Evolutionary conservation across 2,797 vertebrate species (phyloP).

Genomic region (Diplodus puntazzo): DNA sequence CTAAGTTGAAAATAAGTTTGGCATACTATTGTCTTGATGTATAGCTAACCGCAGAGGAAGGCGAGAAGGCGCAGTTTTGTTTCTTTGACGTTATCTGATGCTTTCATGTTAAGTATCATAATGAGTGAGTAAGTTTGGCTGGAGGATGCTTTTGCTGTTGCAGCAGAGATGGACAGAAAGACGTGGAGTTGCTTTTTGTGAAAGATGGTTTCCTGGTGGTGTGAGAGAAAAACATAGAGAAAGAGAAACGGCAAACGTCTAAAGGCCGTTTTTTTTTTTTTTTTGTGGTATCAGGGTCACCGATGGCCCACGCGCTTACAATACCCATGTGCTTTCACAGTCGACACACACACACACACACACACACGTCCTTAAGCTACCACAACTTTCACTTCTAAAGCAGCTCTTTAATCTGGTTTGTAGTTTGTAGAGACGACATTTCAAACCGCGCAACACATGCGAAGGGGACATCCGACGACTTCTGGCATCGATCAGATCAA

Average conservation of each 20-base stretch:
- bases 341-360: conserved; percentile 48
- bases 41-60: neutral
- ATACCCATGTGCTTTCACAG: conserved; percentile 43
- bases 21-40: neutral
- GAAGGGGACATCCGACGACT: conserved; percentile 50
- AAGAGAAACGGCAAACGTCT: conserved; percentile 20
- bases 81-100: conserved; percentile 6
- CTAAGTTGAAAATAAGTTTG: conserved; percentile 19
- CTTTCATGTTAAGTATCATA: neutral
- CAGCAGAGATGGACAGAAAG: neutral
- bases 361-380: conserved; percentile 25
- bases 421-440: conserved; percentile 37
- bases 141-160: neutral
- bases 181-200: neutral
- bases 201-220: conserved; percentile 17
- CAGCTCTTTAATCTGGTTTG: conserved; percentile 62
- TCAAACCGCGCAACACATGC: conserved; percentile 44
- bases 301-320: conserved; percentile 41
- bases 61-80: conserved; percentile 7
- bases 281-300: conserved; percentile 43
- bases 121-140: neutral
- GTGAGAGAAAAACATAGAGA: conserved; percentile 18
- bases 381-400: conserved; percentile 67
- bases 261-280: conserved; percentile 12
- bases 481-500: conserved; percentile 54